A percentile compares a stretch with the other conserved stretches of the same genome.
Evolutionary conservation across 2,888 invertebrate genomes (phyloP).

Genomic region (Noctua pronuba): DNA sequence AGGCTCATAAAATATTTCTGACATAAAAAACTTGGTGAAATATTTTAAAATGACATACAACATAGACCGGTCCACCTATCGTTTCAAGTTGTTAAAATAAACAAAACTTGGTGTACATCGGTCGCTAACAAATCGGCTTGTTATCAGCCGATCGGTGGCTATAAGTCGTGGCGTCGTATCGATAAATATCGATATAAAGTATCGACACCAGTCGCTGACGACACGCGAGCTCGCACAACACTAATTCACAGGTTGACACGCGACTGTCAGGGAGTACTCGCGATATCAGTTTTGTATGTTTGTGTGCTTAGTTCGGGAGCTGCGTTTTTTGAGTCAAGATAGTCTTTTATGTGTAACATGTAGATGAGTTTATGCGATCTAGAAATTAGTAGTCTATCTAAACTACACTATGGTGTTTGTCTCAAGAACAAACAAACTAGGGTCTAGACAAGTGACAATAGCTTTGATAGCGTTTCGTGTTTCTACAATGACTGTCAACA

Average conservation of each 20-base stretch:
- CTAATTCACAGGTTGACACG: constrained; percentile 79
- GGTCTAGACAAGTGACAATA: background rate
- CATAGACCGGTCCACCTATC: constrained; percentile 55
- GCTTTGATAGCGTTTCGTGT: background rate
- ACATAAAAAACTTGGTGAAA: constrained; percentile 31
- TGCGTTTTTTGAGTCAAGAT: constrained; percentile 25
- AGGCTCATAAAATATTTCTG: constrained; percentile 37
- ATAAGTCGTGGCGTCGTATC: constrained; percentile 84
- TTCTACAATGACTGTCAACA: background rate
- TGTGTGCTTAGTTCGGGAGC: constrained; percentile 59
- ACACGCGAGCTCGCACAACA: constrained; percentile 78
- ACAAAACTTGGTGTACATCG: constrained; percentile 73
- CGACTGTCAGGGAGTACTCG: constrained; percentile 69
- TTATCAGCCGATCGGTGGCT: constrained; percentile 84
- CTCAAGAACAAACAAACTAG: background rate
- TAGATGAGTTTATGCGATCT: background rate
- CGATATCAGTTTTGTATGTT: constrained; percentile 67
- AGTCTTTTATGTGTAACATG: constrained; percentile 15
- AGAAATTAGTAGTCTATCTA: background rate
- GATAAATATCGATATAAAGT: constrained; percentile 84
- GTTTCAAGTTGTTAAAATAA: constrained; percentile 72
- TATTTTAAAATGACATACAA: constrained; percentile 51
- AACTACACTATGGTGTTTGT: background rate
- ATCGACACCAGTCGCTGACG: constrained; percentile 80
- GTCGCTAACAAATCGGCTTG: constrained; percentile 86